Percentiles rank a stretch among this genome's conserved stretches.
Conservation (phyloP, 2,888 invertebrate species). For the Tineola bisselliella region DNA sequence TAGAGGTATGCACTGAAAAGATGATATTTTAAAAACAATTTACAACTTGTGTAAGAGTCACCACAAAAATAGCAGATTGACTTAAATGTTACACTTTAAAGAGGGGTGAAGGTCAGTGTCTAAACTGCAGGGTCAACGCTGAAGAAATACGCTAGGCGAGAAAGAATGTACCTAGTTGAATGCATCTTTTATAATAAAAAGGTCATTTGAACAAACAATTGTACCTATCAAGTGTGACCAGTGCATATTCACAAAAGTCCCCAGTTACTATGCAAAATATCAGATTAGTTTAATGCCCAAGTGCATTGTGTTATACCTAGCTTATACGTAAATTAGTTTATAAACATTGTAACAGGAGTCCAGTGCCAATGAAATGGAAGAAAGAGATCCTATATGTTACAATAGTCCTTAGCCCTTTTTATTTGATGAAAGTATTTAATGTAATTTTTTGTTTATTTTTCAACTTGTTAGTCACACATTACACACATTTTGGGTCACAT, state of each 20-base stretch:
- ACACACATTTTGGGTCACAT: slow-evolving; percentile 58
- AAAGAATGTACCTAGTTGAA: neutral
- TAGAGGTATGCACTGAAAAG: no score
- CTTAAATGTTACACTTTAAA: neutral
- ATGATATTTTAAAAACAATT: no score
- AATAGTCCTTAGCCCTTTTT: no score
- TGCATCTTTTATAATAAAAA: neutral
- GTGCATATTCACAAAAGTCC: no score
- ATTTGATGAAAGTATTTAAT: slow-evolving; percentile 18
- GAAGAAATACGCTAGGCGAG: neutral
- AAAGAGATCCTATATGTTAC: neutral
- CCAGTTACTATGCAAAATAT: no score
- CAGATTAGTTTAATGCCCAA: neutral
- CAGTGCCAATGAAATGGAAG: neutral
- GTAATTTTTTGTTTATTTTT: slow-evolving; percentile 20
- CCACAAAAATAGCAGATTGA: no score
- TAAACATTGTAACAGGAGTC: neutral
- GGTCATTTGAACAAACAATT: neutral
- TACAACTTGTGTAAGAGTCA: no score
- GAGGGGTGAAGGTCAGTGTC: neutral
- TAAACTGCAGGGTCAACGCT: neutral
- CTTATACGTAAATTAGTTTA: neutral
- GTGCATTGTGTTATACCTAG: neutral
- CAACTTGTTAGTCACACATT: slow-evolving; percentile 61
- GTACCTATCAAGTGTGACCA: no score